These are phyloP conservation scores for Dipodomys spectabilis DNA, from an alignment of 2,113 vertebrate genomes.

Conservation along the genomic window DNA sequence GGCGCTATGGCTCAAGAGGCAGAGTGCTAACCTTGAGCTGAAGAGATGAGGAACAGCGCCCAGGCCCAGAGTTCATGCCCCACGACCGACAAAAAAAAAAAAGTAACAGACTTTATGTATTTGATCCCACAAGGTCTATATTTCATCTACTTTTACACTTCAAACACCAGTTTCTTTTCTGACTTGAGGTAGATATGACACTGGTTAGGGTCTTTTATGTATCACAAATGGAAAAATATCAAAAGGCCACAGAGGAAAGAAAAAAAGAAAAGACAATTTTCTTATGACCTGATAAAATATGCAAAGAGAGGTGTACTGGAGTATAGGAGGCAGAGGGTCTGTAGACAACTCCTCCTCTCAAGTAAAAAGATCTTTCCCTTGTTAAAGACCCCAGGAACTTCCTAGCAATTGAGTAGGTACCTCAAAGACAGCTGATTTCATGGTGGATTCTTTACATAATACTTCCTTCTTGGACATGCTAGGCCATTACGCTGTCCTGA, in stretches of 20 bases:
- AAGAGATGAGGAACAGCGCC: too few species aligned
- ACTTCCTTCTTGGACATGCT: not conserved
- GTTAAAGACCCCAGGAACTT: not conserved
- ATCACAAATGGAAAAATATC: not conserved
- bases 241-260: constrained; percentile 31
- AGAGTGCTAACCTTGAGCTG: too few species aligned
- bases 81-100: too few species aligned
- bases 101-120: constrained; percentile 7
- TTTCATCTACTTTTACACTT: constrained; percentile 17
- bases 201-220: constrained; percentile 21
- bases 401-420: not conserved
- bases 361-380: not conserved
- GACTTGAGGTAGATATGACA: not conserved
- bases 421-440: not conserved
- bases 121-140: not conserved
- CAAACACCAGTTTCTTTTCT: constrained; percentile 27
- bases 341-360: not conserved
- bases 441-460: not conserved
- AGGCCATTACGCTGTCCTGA: not conserved
- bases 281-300: not conserved
- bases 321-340: not conserved
- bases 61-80: too few species aligned
- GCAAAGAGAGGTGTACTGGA: not conserved
- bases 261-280: not conserved
- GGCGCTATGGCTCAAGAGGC: too few species aligned